A percentile compares a stretch with the other conserved stretches of the same genome.
Conservation (phyloP, 2,113 vertebrate genomes). For the Apistogramma diplotaenia region DNA sequence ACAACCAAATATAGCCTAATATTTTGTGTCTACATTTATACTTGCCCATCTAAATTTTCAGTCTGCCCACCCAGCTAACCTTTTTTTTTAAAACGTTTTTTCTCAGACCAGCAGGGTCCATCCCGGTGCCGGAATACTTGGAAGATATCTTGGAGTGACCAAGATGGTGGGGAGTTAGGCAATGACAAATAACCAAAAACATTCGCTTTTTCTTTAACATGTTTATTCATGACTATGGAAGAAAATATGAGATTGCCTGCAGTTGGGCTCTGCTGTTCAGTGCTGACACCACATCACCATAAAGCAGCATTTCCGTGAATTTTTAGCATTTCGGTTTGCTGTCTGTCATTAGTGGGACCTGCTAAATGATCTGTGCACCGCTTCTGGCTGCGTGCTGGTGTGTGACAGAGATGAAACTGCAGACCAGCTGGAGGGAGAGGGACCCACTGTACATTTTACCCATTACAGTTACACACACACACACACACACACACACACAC, state of each 20-base stretch:
- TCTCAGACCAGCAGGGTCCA: not conserved
- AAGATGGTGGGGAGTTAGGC: not conserved
- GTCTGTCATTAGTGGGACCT: not conserved
- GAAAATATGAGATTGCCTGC: too few relatives aligned
- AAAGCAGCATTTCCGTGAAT: not conserved
- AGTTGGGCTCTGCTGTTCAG: too few relatives aligned
- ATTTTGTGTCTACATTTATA: too few relatives aligned
- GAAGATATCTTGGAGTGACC: fast-evolving
- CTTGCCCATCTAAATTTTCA: too few relatives aligned
- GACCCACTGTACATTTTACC: too few relatives aligned
- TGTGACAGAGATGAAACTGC: too few relatives aligned
- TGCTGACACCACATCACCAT: not conserved
- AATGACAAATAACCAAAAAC: not conserved
- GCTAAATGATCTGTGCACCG: not conserved
- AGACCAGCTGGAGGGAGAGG: too few relatives aligned
- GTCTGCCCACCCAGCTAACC: too few relatives aligned
- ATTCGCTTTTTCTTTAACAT: not conserved
- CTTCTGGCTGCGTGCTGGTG: not conserved
- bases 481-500: not conserved
- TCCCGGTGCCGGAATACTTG: fast-evolving
- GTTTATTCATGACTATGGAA: not conserved
- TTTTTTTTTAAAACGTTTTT: too few relatives aligned
- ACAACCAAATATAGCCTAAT: too few relatives aligned
- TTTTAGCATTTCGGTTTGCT: not conserved
- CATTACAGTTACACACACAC: not conserved